These are phyloP conservation scores for Zeuzera pyrina DNA, from an alignment of 2,888 invertebrate genomes.

Conservation along the genomic window DNA sequence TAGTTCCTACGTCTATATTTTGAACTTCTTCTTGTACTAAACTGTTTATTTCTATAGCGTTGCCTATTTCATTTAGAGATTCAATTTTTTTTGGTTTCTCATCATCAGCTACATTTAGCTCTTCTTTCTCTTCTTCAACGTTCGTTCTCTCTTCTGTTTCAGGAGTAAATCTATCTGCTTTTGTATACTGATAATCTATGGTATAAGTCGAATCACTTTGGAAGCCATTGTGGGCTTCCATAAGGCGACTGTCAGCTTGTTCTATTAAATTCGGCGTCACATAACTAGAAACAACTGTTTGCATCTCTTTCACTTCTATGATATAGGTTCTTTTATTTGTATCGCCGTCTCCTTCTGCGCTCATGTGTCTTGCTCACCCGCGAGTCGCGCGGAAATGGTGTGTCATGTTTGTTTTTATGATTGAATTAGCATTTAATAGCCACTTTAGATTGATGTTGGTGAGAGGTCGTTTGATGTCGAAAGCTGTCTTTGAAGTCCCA, in stretches of 20 bases:
- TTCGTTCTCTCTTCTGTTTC: constrained; percentile 39
- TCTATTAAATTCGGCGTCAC: constrained; percentile 38
- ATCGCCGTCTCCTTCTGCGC: constrained; percentile 33
- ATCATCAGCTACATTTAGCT: constrained; percentile 8
- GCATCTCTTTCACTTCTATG: constrained; percentile 33
- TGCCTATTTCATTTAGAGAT: constrained; percentile 12
- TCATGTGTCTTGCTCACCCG: constrained; percentile 49
- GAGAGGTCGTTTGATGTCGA: constrained; percentile 42
- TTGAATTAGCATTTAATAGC: constrained; percentile 57
- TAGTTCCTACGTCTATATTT: constrained; percentile 18
- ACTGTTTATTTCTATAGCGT: constrained; percentile 3
- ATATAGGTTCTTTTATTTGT: constrained; percentile 17
- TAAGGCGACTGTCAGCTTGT: constrained; percentile 29
- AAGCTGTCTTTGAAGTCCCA: constrained; percentile 43
- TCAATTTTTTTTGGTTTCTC: background rate
- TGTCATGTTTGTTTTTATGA: constrained; percentile 67
- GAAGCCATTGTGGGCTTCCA: constrained; percentile 24
- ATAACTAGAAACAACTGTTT: constrained; percentile 50
- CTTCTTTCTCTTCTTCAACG: constrained; percentile 32
- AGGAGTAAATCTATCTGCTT: constrained; percentile 36
- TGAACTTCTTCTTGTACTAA: constrained; percentile 9
- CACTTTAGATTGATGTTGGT: constrained; percentile 35
- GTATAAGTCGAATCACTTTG: constrained; percentile 19
- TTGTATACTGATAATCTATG: constrained; percentile 19
- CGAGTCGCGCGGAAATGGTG: constrained; percentile 45